These are phyloP conservation scores for Threskiornis aethiopicus DNA, from an alignment of 2,797 vertebrate species.

Conservation along the genomic window DNA sequence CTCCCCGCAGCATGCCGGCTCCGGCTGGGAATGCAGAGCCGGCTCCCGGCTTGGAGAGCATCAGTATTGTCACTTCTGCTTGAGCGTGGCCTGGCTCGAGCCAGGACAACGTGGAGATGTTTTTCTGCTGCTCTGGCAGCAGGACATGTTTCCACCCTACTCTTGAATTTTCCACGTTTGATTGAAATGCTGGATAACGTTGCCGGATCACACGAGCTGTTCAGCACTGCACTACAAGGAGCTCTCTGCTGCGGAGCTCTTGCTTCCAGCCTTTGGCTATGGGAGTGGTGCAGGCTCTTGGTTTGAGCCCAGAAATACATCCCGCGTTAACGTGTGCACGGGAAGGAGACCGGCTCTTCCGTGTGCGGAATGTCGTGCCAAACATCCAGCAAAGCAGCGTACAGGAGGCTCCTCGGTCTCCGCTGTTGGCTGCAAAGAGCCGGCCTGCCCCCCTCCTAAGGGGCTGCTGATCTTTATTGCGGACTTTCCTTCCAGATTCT, in stretches of 20 bases:
- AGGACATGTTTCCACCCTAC: accelerated
- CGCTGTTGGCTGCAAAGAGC: accelerated
- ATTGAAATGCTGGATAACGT: neutral
- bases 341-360: neutral
- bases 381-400: neutral
- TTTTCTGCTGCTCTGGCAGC: neutral
- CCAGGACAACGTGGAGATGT: accelerated
- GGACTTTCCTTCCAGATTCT: constrained; percentile 77
- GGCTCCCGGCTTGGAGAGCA: neutral
- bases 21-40: neutral
- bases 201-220: neutral
- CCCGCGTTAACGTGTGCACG: accelerated
- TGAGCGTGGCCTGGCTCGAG: accelerated
- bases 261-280: neutral
- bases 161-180: neutral
- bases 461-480: neutral
- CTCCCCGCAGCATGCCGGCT: neutral
- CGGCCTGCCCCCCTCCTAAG: neutral
- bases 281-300: neutral
- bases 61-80: neutral
- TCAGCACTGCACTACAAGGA: neutral
- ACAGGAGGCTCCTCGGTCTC: neutral
- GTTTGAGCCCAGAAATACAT: neutral
- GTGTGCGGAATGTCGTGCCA: accelerated
- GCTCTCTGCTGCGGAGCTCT: neutral